Percentiles rank a stretch among this genome's conserved stretches.
Evolutionary conservation across 2,888 invertebrate genomes (phyloP).

Genomic region (Mystacides longicornis): DNA sequence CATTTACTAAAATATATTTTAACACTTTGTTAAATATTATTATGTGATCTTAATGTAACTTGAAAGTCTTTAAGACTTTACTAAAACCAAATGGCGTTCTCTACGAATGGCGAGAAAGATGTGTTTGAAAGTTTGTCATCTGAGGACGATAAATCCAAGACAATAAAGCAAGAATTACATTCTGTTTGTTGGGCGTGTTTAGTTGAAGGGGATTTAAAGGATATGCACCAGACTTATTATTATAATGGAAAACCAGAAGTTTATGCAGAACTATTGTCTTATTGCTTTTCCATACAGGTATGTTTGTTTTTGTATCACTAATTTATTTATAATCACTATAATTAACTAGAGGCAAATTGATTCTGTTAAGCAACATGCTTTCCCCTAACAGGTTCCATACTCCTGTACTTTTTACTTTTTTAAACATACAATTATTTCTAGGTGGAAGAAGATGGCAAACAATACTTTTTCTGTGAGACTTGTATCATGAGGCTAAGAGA

Average conservation of each 20-base stretch:
- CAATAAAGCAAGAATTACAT: conserved; percentile 8
- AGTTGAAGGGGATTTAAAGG: conserved; percentile 8
- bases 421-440: conserved; percentile 4
- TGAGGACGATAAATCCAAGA: background rate
- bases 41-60: too few species aligned
- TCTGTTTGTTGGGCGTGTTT: conserved; percentile 14
- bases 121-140: too few species aligned
- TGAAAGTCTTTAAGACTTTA: too few species aligned
- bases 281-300: conserved; percentile 19
- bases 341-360: too few species aligned
- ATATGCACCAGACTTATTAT: conserved; percentile 14
- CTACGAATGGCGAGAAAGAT: too few species aligned
- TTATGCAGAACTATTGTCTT: conserved; percentile 15
- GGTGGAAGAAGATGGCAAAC: conserved; percentile 9
- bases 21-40: too few species aligned
- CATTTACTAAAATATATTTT: too few species aligned
- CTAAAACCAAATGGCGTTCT: too few species aligned
- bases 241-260: conserved; percentile 16
- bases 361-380: too few species aligned
- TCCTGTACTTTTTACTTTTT: background rate
- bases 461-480: conserved; percentile 9
- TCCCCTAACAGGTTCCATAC: too few species aligned
- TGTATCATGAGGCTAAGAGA: conserved; percentile 12
- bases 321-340: background rate
- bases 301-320: background rate